Percentiles rank a stretch among this genome's conserved stretches.
These are phyloP conservation scores for Catamblyrhynchus diadema DNA, from an alignment of 2,797 vertebrate genomes.

Conservation along the genomic window DNA sequence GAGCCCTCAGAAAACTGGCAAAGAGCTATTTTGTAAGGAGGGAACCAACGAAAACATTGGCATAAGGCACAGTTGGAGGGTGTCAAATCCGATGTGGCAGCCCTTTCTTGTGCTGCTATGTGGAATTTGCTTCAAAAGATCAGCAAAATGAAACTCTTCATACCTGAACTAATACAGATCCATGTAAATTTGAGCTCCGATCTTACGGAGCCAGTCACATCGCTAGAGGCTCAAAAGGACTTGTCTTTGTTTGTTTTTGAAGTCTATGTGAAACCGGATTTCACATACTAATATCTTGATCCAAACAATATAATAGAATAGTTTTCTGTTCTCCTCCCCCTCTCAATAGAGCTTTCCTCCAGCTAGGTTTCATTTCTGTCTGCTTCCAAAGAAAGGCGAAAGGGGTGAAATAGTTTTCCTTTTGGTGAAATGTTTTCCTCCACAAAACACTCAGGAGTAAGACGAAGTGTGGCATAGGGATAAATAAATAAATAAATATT, in stretches of 20 bases:
- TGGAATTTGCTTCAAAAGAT: conserved; percentile 68
- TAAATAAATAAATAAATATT: neutral
- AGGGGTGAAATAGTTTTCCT: neutral
- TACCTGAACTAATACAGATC: conserved; percentile 75
- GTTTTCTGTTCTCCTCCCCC: conserved; percentile 34
- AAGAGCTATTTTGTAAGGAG: conserved; percentile 68
- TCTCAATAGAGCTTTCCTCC: conserved; percentile 33
- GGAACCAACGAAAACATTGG: conserved; percentile 63
- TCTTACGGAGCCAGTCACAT: conserved; percentile 58
- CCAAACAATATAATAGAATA: conserved; percentile 35
- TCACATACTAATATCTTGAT: conserved; percentile 66
- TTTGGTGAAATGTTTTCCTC: neutral
- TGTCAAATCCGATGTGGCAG: conserved; percentile 74
- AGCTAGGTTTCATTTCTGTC: conserved; percentile 10
- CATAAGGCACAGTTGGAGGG: conserved; percentile 72
- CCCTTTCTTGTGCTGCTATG: conserved; percentile 69
- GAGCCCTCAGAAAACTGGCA: conserved; percentile 67
- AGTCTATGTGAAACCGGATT: conserved; percentile 66
- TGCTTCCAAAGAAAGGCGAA: neutral
- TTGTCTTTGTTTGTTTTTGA: conserved; percentile 56
- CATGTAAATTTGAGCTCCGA: conserved; percentile 72
- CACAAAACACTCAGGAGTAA: neutral
- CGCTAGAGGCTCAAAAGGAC: conserved; percentile 29
- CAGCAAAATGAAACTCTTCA: conserved; percentile 66
- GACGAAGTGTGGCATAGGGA: accelerated